A percentile compares a stretch with the other conserved stretches of the same genome.
These are phyloP conservation scores for Sebastes taczanowskii DNA, from an alignment of 2,797 vertebrate species.

Conservation along the genomic window DNA sequence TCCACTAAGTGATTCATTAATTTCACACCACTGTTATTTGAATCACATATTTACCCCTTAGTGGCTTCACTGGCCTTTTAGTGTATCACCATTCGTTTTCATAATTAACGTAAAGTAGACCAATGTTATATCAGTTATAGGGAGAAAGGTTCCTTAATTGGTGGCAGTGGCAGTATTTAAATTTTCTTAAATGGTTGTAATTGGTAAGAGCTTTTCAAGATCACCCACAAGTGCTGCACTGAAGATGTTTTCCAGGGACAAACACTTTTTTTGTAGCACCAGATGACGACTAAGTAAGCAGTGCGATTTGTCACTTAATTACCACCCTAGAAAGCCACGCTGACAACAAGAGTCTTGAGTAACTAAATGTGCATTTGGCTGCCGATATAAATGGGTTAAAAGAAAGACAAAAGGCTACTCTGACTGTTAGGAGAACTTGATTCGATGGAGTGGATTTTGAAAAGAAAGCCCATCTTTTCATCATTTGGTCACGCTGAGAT, in stretches of 20 bases:
- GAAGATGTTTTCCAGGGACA: background rate
- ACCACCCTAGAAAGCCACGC: background rate
- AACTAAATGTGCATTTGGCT: background rate
- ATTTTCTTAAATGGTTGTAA: background rate
- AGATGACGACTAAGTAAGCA: background rate
- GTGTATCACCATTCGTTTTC: background rate
- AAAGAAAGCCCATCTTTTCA: constrained; percentile 9
- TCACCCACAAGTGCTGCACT: background rate
- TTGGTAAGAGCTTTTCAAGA: background rate
- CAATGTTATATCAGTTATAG: background rate
- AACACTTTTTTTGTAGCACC: background rate
- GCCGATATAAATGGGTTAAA: background rate
- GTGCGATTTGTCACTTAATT: background rate
- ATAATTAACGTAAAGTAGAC: background rate
- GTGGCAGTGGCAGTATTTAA: too few relatives aligned
- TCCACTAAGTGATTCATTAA: constrained; percentile 33
- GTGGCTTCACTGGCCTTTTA: background rate
- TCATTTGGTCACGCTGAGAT: background rate
- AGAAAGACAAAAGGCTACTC: background rate
- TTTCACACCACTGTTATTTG: constrained; percentile 28
- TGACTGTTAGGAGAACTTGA: background rate
- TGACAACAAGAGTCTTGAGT: background rate
- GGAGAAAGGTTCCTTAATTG: background rate
- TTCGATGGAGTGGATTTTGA: background rate
- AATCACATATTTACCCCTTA: background rate